Base-by-base conservation (phyloP, 2,797 vertebrate genomes). In the Propithecus deckenii region DNA sequence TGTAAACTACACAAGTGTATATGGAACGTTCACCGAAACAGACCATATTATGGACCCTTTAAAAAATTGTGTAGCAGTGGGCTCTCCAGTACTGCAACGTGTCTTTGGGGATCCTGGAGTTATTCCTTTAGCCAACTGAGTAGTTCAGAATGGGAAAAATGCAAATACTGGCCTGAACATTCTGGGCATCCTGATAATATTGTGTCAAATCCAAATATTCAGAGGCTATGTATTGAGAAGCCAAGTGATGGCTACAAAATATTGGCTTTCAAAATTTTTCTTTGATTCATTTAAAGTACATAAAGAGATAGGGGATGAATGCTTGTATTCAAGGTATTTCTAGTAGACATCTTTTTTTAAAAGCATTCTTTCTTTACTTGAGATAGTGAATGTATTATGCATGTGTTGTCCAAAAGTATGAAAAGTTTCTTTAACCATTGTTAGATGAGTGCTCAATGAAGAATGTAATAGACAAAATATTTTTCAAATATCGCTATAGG, bases 401-500 rank as follows among this genome's bases (percentile, higher is more conserved):
- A 50, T 28, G 23, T 86, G 30, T n/a, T 89, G 91, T 91, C 84
- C n/a, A 89, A 69, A 11, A 43, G 41, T 67, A 30, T 55, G 35
- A 89, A 35, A 95, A 71, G 57, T 81, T 38, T 75, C 41, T 69
- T 57, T 25, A 20, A 63, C 28, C 23, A 4, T 43, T 81, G 46
- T 69, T 76, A 63, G 13, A 2, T 86, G 86, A 67, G 32, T 32
- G 55, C 43, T 67, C 94, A 90, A 75, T n/a, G 30, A 87, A 63
- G n/a, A 78, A 69, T 32, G n/a, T 30, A 71, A 25, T 30, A 81
- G 30, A 74, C 43, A 59, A 78, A 88, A 55, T 69, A 30, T 86
- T 92, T 76, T 90, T 96, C 14, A 4, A 72, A 93, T 97, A 86
- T 92, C 63, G 61, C 72, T 96, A 93, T 67, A 99, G 99, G 98